Conservation (phyloP, 2,888 invertebrate genomes). For the Mactromeris polynyma region DNA sequence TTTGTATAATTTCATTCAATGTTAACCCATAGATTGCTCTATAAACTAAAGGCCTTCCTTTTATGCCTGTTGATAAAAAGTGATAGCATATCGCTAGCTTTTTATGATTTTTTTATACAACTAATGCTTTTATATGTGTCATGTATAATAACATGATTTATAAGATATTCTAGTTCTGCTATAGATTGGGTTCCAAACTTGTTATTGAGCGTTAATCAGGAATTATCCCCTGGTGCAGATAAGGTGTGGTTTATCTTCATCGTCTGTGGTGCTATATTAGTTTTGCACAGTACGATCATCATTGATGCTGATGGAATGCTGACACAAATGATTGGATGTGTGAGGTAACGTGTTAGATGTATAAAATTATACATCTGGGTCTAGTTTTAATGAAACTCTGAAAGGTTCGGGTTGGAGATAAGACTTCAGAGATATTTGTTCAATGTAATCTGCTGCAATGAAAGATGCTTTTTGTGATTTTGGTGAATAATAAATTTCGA, state of each 20-base stretch:
- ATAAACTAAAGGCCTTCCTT: too few relatives aligned
- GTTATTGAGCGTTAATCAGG: not conserved
- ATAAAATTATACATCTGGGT: not conserved
- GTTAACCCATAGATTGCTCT: too few relatives aligned
- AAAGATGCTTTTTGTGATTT: not conserved
- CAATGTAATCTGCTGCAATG: not conserved
- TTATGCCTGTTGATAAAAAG: too few relatives aligned
- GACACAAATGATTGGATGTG: not conserved
- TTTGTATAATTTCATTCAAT: too few relatives aligned
- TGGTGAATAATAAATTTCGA: too few relatives aligned
- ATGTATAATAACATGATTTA: not conserved
- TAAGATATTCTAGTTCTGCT: not conserved
- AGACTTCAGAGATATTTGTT: not conserved
- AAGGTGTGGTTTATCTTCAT: not conserved
- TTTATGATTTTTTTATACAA: too few relatives aligned
- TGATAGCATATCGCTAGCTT: too few relatives aligned
- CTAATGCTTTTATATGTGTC: too few relatives aligned
- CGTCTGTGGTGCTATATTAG: not conserved
- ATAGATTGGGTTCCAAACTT: not conserved
- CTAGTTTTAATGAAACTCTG: not conserved
- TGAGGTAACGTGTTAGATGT: not conserved
- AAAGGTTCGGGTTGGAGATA: not conserved
- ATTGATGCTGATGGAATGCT: not conserved
- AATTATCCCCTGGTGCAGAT: not conserved
- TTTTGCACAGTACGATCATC: not conserved